Conservation (phyloP, 2,797 vertebrate species). For the Loriculus beryllinus region DNA sequence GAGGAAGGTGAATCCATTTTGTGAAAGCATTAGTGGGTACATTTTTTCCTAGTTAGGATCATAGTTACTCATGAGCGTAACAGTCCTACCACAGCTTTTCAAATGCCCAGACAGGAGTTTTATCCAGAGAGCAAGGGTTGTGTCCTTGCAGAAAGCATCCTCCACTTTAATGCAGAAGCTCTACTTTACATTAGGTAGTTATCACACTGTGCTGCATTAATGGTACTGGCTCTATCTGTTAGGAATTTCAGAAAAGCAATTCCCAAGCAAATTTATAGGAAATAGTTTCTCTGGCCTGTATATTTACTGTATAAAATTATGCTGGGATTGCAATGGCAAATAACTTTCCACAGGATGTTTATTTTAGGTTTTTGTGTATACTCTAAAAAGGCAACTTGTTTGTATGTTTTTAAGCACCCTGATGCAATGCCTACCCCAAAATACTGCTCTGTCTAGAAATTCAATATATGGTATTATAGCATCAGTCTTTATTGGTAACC, state of each 20-base stretch:
- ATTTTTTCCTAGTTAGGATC: neutral
- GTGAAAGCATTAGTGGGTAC: neutral
- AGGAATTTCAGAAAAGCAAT: neutral
- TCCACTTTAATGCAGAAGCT: neutral
- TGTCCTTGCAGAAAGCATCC: neutral
- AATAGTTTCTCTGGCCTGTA: neutral
- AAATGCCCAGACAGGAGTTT: neutral
- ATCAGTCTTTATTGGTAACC: neutral
- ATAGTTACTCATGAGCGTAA: neutral
- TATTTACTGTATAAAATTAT: neutral
- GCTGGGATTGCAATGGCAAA: neutral
- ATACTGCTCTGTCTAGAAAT: neutral
- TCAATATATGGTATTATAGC: neutral
- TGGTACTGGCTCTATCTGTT: neutral
- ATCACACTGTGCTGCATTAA: neutral
- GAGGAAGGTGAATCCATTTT: neutral
- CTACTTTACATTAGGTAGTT: neutral
- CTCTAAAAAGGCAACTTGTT: neutral
- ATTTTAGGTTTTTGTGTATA: neutral
- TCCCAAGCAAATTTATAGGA: neutral
- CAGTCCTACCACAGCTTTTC: neutral
- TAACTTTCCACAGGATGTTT: neutral
- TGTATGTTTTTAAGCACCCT: neutral
- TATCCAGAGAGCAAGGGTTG: neutral
- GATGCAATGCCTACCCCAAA: neutral